Conservation (phyloP, 2,113 vertebrate species). For the Eclectus roratus region DNA sequence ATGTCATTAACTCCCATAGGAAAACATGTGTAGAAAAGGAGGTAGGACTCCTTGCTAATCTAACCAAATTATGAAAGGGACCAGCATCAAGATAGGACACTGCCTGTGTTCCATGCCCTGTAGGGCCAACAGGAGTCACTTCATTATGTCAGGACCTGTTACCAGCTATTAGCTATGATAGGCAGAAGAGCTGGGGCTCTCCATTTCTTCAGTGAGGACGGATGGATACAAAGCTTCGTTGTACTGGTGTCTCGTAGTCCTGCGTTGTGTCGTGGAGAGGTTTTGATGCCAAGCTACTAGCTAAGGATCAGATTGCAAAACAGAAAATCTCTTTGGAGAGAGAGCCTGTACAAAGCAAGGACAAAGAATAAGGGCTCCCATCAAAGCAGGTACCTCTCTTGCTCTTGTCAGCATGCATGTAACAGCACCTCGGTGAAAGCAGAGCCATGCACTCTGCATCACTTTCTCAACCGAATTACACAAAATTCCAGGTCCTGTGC, state of each 20-base stretch:
- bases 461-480: neutral
- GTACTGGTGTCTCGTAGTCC: neutral
- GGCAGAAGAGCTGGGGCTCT: neutral
- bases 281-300: neutral
- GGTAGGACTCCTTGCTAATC: neutral
- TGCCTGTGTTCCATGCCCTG: neutral
- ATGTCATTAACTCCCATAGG: neutral
- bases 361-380: neutral
- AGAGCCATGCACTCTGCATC: neutral
- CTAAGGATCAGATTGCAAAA: conserved; percentile 19
- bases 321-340: neutral
- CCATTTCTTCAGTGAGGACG: neutral
- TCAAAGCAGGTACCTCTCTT: neutral
- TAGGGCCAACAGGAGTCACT: neutral
- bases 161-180: neutral
- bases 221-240: neutral
- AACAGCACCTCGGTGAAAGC: neutral
- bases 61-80: neutral
- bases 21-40: neutral
- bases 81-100: neutral
- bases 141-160: neutral
- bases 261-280: neutral
- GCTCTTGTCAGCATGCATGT: neutral
- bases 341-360: neutral
- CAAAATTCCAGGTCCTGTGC: neutral